phyloP scores from a whole-genome alignment of 2,797 vertebrate genomes.

The Alca torda region DNA sequence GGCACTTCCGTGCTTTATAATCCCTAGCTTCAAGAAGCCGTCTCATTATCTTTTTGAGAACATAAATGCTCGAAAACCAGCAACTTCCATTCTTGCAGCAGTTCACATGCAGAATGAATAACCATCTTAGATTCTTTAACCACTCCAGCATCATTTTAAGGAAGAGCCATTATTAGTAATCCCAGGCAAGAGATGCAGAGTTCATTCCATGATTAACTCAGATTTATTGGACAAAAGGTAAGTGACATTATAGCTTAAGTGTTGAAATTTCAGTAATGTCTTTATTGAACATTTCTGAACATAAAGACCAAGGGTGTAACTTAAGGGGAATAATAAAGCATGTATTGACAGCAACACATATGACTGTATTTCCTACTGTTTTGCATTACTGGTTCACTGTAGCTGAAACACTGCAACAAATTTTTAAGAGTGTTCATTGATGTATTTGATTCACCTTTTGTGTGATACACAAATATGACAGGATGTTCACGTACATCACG shows the following conservation, averaged over 20 bases:
- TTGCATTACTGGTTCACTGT: background rate
- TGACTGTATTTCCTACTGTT: background rate
- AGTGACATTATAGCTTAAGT: background rate
- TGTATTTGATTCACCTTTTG: background rate
- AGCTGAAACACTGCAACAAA: background rate
- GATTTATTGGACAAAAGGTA: conserved; percentile 24
- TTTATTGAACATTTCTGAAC: conserved; percentile 9
- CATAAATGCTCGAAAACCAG: background rate
- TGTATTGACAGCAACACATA: background rate
- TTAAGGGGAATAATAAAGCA: background rate
- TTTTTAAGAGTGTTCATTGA: background rate
- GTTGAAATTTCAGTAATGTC: conserved; percentile 17
- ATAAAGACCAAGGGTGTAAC: background rate
- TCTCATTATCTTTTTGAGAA: background rate
- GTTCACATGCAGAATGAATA: background rate
- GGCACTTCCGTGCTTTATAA: background rate
- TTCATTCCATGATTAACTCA: conserved; percentile 12
- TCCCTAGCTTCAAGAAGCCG: background rate
- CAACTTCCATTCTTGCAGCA: background rate
- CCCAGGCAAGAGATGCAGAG: background rate
- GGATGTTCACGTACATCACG: background rate
- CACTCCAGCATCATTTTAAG: background rate
- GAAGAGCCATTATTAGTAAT: background rate
- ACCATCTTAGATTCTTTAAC: background rate
- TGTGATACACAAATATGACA: background rate